A percentile compares a stretch with the other conserved stretches of the same genome.
Conservation (phyloP, 2,888 invertebrate species). For the Drosophila borborema region DNA sequence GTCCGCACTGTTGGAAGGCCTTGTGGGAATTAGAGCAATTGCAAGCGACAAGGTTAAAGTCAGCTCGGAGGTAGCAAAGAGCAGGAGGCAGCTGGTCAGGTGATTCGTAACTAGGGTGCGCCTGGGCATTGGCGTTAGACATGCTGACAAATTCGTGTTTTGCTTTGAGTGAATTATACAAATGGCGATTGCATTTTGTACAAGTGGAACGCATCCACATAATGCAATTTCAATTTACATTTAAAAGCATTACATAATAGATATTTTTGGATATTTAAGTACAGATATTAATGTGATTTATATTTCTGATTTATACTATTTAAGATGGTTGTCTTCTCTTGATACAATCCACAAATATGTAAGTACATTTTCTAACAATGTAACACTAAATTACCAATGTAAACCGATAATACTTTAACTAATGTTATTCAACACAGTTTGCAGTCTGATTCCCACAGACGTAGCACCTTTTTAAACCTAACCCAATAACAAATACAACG, state of each 20-base stretch:
- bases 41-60: slow-evolving; percentile 81
- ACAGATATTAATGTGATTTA: too few species aligned
- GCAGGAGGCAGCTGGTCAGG: slow-evolving; percentile 2
- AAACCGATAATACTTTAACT: not conserved
- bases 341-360: slow-evolving; percentile 1
- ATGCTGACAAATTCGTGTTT: slow-evolving; percentile 33
- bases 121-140: slow-evolving; percentile 25
- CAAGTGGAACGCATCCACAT: slow-evolving; percentile 4
- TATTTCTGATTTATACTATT: too few species aligned
- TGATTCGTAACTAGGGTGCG: slow-evolving; percentile 25
- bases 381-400: too few species aligned
- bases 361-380: not conserved
- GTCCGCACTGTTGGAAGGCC: slow-evolving; percentile 37
- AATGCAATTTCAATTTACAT: not conserved
- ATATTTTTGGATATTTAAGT: too few species aligned
- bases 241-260: not conserved
- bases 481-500: too few species aligned
- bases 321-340: too few species aligned
- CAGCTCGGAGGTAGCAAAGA: slow-evolving; percentile 36
- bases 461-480: not conserved
- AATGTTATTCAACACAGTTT: not conserved
- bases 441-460: not conserved
- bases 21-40: slow-evolving; percentile 67
- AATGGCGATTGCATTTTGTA: slow-evolving; percentile 2
- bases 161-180: slow-evolving; percentile 13